These are phyloP conservation scores for Coreius guichenoti DNA, from an alignment of 2,797 vertebrate species.

Conservation along the genomic window DNA sequence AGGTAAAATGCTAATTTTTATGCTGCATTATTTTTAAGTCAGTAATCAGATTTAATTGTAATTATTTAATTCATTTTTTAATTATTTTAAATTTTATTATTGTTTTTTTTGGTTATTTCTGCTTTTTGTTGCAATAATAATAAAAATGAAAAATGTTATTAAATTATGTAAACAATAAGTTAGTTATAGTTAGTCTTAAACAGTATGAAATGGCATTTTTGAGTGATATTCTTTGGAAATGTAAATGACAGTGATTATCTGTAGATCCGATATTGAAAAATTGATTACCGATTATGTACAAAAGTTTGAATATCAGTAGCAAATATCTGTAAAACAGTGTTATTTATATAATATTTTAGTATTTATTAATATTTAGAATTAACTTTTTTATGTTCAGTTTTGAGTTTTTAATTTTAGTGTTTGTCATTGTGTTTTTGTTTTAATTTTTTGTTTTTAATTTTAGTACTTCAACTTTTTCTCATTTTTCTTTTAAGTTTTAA, in stretches of 20 bases:
- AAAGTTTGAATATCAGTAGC: background rate
- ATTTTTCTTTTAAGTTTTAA: too few relatives aligned
- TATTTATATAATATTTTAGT: background rate
- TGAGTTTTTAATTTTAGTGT: background rate
- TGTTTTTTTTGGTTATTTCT: background rate
- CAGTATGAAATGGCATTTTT: background rate
- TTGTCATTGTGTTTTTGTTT: background rate
- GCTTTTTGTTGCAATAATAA: background rate
- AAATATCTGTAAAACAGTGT: background rate
- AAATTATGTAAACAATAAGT: background rate
- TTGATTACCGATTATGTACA: background rate
- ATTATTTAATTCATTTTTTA: background rate
- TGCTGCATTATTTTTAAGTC: background rate
- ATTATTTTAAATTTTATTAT: background rate
- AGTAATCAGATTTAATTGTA: background rate
- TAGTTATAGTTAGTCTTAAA: background rate
- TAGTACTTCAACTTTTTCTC: background rate
- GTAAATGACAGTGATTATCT: background rate
- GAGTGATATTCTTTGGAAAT: background rate
- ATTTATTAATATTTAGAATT: background rate
- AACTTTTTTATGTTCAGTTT: background rate
- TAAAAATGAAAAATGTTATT: background rate
- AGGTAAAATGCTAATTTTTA: background rate
- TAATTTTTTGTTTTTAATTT: background rate
- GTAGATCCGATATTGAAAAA: background rate